Evolutionary conservation across 2,113 vertebrate genomes (phyloP).

Genomic region (Dendropsophus ebraccatus): DNA sequence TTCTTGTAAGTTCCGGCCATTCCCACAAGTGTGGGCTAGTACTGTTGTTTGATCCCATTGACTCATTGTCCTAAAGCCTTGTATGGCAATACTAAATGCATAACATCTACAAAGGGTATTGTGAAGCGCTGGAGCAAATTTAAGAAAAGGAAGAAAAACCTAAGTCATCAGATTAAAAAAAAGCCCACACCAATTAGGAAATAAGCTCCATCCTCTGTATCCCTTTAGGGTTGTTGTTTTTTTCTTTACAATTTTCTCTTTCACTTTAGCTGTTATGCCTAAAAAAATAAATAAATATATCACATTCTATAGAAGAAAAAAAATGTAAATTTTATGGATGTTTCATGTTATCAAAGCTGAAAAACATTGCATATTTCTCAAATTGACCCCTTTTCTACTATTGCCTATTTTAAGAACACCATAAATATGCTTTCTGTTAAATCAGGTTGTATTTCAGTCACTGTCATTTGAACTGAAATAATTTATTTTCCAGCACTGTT

Average conservation of each 20-base stretch:
- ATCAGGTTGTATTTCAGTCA: conserved; percentile 19
- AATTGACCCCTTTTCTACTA: not conserved
- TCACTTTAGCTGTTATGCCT: not conserved
- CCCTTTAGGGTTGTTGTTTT: not conserved
- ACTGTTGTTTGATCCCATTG: conserved; percentile 49
- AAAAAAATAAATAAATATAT: not conserved
- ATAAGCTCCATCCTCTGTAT: conserved; percentile 6
- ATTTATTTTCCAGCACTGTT: conserved; percentile 40
- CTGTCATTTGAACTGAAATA: conserved; percentile 4
- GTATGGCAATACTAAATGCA: conserved; percentile 48
- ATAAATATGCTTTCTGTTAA: conserved; percentile 39
- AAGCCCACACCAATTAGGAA: conserved; percentile 47
- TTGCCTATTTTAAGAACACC: conserved; percentile 15
- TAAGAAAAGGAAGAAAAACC: conserved; percentile 35
- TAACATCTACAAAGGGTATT: conserved; percentile 49
- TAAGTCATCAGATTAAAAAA: conserved; percentile 17
- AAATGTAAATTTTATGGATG: conserved; percentile 39
- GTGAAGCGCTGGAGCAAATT: conserved; percentile 27
- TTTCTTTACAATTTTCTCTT: conserved; percentile 33
- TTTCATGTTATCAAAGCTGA: conserved; percentile 21
- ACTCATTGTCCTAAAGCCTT: conserved; percentile 46
- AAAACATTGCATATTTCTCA: conserved; percentile 7
- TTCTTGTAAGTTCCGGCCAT: conserved; percentile 51
- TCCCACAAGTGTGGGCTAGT: conserved; percentile 47
- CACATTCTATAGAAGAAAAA: not conserved